Conservation (phyloP, 2,113 vertebrate species). For the Odobenus rosmarus region DNA sequence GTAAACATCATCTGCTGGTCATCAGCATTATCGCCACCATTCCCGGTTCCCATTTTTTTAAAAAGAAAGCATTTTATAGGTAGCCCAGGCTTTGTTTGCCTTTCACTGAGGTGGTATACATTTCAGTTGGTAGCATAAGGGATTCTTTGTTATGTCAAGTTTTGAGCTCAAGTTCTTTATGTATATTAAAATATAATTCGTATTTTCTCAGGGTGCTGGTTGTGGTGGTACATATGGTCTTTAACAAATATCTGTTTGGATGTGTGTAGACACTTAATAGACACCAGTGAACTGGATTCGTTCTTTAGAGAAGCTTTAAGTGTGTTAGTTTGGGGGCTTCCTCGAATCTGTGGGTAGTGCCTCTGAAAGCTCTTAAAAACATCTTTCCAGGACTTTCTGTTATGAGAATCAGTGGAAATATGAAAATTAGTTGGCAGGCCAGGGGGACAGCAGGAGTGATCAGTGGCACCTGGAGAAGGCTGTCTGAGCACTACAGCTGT, state of each 20-base stretch:
- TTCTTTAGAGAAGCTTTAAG: background rate
- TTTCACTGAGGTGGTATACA: background rate
- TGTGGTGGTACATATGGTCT: too few species aligned
- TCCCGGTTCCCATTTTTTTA: background rate
- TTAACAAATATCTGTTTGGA: background rate
- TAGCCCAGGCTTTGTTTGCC: background rate
- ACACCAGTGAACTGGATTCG: background rate
- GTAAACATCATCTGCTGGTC: background rate
- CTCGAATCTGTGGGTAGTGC: background rate
- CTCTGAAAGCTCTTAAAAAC: background rate
- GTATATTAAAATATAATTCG: background rate
- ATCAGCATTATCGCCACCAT: background rate
- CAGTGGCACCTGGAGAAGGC: background rate
- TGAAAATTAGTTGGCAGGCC: background rate
- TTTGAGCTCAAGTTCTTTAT: background rate
- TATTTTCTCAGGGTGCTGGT: background rate
- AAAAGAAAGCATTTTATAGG: background rate
- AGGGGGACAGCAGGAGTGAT: background rate
- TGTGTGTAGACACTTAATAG: background rate
- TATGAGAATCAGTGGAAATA: background rate
- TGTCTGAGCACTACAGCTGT: fast-evolving
- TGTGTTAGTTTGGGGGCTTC: background rate
- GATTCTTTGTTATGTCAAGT: background rate
- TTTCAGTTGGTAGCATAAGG: background rate
- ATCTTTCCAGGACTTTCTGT: background rate